Base-by-base conservation (phyloP, 1,140 invertebrate species). In the Zaprionus davidi region DNA sequence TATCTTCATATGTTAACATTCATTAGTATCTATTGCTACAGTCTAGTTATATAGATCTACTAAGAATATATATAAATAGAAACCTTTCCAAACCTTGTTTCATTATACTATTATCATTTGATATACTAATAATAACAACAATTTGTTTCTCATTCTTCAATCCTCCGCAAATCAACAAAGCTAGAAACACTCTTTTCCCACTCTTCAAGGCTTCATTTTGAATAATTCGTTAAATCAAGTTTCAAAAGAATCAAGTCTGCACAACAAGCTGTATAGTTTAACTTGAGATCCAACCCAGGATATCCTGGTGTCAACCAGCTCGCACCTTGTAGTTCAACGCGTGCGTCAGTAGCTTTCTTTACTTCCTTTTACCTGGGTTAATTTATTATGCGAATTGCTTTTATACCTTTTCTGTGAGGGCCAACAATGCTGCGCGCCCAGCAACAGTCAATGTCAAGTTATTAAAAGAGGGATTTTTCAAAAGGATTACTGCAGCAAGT, bases 321-420 rank as follows among this genome's bases (percentile, higher is more conserved):
- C 9, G n/a, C 17, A 49, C 44, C 44, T n/a, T 49, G 17, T 17
- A 49, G 44, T 20, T 12, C 46, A 51, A 51, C 46, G 46, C 46
- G 20, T 51, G 20, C 46, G 24, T 28, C 22, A 13, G 34, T 36
- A 17, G 44, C 53, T 15, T 20, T 44, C 20, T 15, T 15, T 28
- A n/a, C 55, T 63, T 36, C 41, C 41, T 36, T 58, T 76, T 71
- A 71, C 64, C 55, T 79, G 68, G 76, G 76, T 85, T 90, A 85
- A 88, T 88, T 90, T 88, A 88, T 90, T 88, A 90, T 88, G 85
- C 81, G 85, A 81, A 85, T 85, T 88, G 79, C 78, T 81, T 85
- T 82, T 83, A 75, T 79, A 76, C 70, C 71, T 71, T 82, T 79
- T 44, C 59, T 57, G 49, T 49, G 34, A 34, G 49, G 46, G 49